These are phyloP conservation scores for Phyllotreta striolata DNA, from an alignment of 2,888 invertebrate species.

Conservation along the genomic window DNA sequence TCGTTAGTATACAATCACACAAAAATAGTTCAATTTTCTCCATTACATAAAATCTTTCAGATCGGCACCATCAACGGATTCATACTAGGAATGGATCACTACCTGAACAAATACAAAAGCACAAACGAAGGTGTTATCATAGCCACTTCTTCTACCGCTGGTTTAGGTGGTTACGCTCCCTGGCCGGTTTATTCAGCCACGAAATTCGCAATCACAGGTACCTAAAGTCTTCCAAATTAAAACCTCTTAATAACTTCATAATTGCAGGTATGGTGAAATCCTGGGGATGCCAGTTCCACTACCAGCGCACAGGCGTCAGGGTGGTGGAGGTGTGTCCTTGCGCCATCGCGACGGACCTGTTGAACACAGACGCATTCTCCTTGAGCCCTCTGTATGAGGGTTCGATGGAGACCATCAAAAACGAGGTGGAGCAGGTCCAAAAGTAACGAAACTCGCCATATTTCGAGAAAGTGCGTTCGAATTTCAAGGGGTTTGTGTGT, in stretches of 20 bases:
- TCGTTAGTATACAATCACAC: constrained; percentile 32
- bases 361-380: neutral
- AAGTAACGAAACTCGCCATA: too few relatives aligned
- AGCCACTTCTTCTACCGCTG: constrained; percentile 8
- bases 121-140: constrained; percentile 4
- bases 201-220: constrained; percentile 19
- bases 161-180: constrained; percentile 12
- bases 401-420: constrained; percentile 5
- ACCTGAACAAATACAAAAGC: constrained; percentile 13
- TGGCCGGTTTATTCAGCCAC: constrained; percentile 18
- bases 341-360: constrained; percentile 8
- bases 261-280: constrained; percentile 12
- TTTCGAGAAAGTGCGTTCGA: too few relatives aligned
- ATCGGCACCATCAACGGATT: constrained; percentile 19
- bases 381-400: constrained; percentile 3
- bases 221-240: neutral
- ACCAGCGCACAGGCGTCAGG: constrained; percentile 4
- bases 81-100: constrained; percentile 16
- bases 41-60: neutral
- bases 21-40: neutral
- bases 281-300: constrained; percentile 6
- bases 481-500: neutral
- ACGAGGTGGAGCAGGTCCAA: neutral
- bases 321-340: constrained; percentile 11
- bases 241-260: neutral